Evolutionary conservation across 2,113 vertebrate genomes (phyloP), one percentile per base, ranked within the genome.

Genomic region (Silurus meridionalis): DNA sequence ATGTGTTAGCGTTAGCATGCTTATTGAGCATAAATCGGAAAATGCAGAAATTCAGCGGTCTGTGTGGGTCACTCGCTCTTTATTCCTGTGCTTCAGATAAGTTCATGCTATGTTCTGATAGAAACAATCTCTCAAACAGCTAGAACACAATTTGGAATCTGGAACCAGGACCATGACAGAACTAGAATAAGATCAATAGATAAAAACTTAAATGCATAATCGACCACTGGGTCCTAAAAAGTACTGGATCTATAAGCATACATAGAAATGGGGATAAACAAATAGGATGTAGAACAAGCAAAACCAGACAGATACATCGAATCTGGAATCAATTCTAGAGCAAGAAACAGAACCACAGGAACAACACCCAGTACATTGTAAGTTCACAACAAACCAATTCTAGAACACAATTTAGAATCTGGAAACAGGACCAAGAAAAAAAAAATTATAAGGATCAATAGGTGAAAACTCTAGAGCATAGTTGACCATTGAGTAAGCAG

Each of bases 11-110:
- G 28, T 86, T 89, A 84, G 85, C 86, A 77, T 87, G 84, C 86
- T 87, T 82, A 89, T 90, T 89, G 82, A 69, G 84, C 77, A 80
- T 87, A 84, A 86, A 89, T 88, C 57, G 3, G 8, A 60, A 46
- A 25, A 14, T 25, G 50, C 52, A 25, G 52, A 78, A 77, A 78
- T 78, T 25, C 13, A 15, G 7, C 13, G 28, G 13, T 7, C 28
- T 60, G 55, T 28, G 13, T 21, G 25, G 55, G 78, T 21, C 25
- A 37, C 13, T 78, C 23, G 9, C 15, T 48, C 21, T 15, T 23
- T 48, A 23, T 0, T 52, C 8, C 50, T 11, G 0, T 52, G 9
- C 19, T 52, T 37, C 37, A 37, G 37, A 37, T 37, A 37, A 37
- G 37, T 37, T 37, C 37, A 37, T 37, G 37, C 37, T 37, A 37